These are phyloP conservation scores for Apamea sordens DNA, from an alignment of 2,888 invertebrate genomes.

Conservation along the genomic window DNA sequence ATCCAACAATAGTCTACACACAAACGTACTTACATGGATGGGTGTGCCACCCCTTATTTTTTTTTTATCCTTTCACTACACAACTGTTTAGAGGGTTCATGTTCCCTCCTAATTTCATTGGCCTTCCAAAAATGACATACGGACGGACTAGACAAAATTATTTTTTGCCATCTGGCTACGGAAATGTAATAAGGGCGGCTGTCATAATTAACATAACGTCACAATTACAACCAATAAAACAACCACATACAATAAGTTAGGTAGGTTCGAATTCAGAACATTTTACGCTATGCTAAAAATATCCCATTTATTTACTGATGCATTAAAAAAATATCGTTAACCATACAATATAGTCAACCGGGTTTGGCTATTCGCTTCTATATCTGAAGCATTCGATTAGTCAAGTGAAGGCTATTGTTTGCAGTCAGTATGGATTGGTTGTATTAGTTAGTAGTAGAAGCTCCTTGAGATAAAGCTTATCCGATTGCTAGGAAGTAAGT, in stretches of 20 bases:
- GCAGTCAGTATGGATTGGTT: not conserved
- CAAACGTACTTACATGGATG: not conserved
- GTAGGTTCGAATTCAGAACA: not conserved
- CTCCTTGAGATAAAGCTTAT: not conserved
- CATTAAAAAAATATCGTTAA: not conserved
- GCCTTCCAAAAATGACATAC: not conserved
- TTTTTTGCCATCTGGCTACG: not conserved
- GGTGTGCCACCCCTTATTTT: too few species aligned
- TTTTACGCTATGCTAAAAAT: not conserved
- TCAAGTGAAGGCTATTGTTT: not conserved
- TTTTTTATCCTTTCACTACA: too few species aligned
- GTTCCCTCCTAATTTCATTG: not conserved
- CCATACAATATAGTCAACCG: not conserved
- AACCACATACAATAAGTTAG: not conserved
- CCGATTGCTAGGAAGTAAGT: not conserved
- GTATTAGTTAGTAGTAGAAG: not conserved
- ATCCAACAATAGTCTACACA: not conserved
- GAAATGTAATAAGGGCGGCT: not conserved
- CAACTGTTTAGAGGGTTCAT: not conserved
- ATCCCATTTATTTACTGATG: not conserved
- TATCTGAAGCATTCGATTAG: not conserved
- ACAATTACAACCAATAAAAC: too few species aligned
- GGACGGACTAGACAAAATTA: not conserved
- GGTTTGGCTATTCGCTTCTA: not conserved
- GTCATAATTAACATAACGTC: not conserved